Base-by-base conservation (phyloP, 2,797 vertebrate genomes). In the Hippoglossus hippoglossus region DNA sequence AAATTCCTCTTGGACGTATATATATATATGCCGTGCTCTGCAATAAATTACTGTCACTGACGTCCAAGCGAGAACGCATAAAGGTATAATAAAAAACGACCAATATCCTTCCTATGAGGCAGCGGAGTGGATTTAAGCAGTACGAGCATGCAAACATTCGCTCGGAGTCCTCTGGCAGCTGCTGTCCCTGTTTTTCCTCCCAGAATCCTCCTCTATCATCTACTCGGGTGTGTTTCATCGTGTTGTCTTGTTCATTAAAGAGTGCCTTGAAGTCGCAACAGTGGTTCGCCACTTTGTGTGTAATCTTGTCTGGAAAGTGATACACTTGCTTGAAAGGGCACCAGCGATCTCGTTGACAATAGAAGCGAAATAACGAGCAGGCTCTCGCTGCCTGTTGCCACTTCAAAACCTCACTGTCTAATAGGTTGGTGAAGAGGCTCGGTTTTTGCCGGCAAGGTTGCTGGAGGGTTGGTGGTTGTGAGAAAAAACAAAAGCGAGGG, bases 391-490 rank as follows among this genome's bases (percentile, higher is more conserved):
- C 78, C 77, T 81, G 80, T 71, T 26, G 60, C 78, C 83, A 87
- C 87, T 91, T 90, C 82, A 89, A 82, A 87, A 80, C 74, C 81
- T 70, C 62, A 16, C 64, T 61, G 75, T 81, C 85, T 87, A 88
- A 88, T 87, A 84, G 89, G 63, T 68, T 44, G 77, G 71, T 61
- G 82, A 67, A 81, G 81, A 79, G 41, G 24, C 70, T 65, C 13
- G 50, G 19, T 19, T 46, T 75, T 73, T 65, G 61, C 81, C 77
- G 74, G 71, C 80, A 39, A 81, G 67, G 72, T 75, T 81, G 82
- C 73, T 54, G n/a, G 71, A 82, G 75, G 64, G 74, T 62, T 1
- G 19, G 44, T 15, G 44, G 44, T 39, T 34, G 31, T 34, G 7
- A 28, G 76, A 28, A 28, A 28, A 28, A 6, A 28, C 16, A 28